Percentiles rank a stretch among this genome's conserved stretches.
Conservation (phyloP, 1,140 invertebrate genomes). For the Saxidomus purpurata region DNA sequence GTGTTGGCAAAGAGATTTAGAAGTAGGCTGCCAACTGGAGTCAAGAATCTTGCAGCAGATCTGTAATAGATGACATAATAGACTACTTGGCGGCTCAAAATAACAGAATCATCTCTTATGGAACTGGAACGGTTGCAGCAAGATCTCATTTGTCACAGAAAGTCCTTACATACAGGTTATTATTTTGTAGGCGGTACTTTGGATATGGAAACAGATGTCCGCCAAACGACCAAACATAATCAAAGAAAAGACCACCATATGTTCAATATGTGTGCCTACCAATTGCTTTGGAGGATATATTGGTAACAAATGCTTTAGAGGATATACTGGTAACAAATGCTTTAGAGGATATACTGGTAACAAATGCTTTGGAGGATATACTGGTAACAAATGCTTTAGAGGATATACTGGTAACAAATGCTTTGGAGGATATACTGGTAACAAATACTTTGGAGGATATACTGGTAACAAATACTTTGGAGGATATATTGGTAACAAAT, state of each 20-base stretch:
- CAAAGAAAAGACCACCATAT: conserved; percentile 53
- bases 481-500: too few species aligned
- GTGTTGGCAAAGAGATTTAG: not conserved
- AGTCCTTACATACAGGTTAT: conserved; percentile 3
- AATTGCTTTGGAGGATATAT: too few species aligned
- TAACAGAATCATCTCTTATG: not conserved
- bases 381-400: too few species aligned
- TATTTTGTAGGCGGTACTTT: conserved; percentile 58
- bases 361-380: too few species aligned
- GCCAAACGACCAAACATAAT: conserved; percentile 27
- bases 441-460: too few species aligned
- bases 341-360: too few species aligned
- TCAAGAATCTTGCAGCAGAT: not conserved
- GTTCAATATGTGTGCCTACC: conserved; percentile 52
- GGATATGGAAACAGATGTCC: conserved; percentile 29
- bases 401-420: too few species aligned
- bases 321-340: too few species aligned
- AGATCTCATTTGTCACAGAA: not conserved
- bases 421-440: too few species aligned
- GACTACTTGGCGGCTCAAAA: not conserved
- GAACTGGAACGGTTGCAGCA: not conserved
- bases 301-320: too few species aligned
- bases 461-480: too few species aligned
- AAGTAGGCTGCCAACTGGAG: not conserved
- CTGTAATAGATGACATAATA: not conserved